phyloP scores from a whole-genome alignment of 2,888 invertebrate species.

The Gymnocheta viridis region DNA sequence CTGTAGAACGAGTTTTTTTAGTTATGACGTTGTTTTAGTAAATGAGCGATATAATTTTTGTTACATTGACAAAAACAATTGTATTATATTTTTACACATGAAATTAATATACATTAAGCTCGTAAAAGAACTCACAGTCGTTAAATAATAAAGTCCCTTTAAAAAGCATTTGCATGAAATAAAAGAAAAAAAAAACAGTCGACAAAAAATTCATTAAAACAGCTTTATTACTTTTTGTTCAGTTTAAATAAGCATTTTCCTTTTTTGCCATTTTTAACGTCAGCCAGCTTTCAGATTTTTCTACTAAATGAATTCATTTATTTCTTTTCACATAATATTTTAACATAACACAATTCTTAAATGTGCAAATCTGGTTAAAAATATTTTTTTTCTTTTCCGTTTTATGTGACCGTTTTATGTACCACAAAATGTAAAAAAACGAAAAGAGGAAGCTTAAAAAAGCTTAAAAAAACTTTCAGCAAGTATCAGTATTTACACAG shows the following conservation, averaged over 20 bases:
- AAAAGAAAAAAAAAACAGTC: neutral
- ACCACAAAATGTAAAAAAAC: constrained; percentile 9
- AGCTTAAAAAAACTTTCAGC: neutral
- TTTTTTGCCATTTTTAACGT: constrained; percentile 5
- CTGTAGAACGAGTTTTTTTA: too few species aligned
- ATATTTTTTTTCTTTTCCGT: neutral
- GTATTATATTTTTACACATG: neutral
- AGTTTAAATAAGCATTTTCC: neutral
- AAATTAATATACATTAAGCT: neutral
- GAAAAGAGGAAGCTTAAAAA: neutral
- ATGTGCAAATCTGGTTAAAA: constrained; percentile 53
- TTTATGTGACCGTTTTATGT: constrained; percentile 14
- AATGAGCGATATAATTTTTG: too few species aligned
- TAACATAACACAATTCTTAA: constrained; percentile 36
- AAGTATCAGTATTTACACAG: constrained; percentile 50
- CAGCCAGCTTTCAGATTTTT: constrained; percentile 9
- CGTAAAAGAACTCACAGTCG: neutral
- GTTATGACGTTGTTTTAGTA: too few species aligned
- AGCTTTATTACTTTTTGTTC: neutral
- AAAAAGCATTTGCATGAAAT: constrained; percentile 6
- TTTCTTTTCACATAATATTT: constrained; percentile 9
- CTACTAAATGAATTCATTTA: constrained; percentile 39
- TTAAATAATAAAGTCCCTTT: neutral
- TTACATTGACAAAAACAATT: neutral
- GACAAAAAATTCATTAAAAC: constrained; percentile 4